Conservation (phyloP, 2,113 vertebrate genomes). For the Scolopax mira region DNA sequence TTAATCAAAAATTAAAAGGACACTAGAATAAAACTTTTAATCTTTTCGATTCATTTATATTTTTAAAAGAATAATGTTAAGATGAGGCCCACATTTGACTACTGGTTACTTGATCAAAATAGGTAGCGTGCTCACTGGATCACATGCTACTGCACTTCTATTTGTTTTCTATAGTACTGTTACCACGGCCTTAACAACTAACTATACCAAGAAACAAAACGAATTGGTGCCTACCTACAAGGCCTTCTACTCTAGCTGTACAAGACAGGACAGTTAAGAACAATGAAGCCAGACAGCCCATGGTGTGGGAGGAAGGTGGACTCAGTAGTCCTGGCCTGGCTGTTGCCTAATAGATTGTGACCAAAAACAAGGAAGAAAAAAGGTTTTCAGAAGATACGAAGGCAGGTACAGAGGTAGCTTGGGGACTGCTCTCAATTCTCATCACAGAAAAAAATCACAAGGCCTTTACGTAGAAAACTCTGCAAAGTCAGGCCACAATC, state of each 20-base stretch:
- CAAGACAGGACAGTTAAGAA: neutral
- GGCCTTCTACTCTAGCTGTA: neutral
- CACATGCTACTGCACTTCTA: neutral
- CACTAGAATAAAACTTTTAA: neutral
- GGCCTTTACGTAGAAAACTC: neutral
- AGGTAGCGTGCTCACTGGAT: neutral
- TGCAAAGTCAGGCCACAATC: accelerated
- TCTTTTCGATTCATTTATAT: neutral
- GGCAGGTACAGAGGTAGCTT: neutral
- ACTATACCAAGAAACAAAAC: neutral
- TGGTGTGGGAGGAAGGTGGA: neutral
- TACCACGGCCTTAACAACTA: neutral
- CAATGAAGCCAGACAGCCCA: neutral
- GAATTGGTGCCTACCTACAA: neutral
- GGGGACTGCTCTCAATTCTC: neutral
- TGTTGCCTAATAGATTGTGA: neutral
- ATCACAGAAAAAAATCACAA: neutral
- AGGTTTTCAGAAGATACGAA: neutral
- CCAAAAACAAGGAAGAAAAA: neutral
- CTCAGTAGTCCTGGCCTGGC: neutral
- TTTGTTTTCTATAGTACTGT: neutral
- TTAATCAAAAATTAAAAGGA: neutral
- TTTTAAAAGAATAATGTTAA: neutral
- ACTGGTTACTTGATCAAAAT: neutral
- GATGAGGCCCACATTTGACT: neutral